Percentiles rank a stretch among this genome's conserved stretches.
phyloP scores from a whole-genome alignment of 1,140 invertebrate species.

The Ceratitis capitata region DNA sequence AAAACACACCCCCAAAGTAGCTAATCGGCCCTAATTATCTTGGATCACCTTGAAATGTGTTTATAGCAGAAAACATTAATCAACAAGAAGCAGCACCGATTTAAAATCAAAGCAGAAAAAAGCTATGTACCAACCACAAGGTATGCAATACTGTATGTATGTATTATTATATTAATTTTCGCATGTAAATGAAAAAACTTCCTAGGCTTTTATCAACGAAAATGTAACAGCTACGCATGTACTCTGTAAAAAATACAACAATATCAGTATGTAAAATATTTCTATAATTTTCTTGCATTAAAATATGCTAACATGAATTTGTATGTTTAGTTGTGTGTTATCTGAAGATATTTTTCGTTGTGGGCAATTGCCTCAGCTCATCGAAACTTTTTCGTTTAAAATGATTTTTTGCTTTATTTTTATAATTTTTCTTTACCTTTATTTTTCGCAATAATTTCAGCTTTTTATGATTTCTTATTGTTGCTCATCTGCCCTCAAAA shows the following conservation, averaged over 20 bases:
- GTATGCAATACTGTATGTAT: not conserved
- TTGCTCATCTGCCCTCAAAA: conserved; percentile 28
- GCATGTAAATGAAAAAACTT: not conserved
- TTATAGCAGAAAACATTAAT: not conserved
- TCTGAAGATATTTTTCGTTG: not conserved
- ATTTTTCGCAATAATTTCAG: not conserved
- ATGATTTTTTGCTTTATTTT: not conserved
- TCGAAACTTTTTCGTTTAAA: not conserved
- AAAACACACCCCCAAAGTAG: not conserved
- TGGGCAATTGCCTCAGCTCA: not conserved
- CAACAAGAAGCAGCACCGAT: not conserved
- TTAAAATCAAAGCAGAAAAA: not conserved
- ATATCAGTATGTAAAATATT: not conserved
- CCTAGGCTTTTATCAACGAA: not conserved
- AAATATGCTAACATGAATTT: not conserved
- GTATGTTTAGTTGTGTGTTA: not conserved
- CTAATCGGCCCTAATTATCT: not conserved
- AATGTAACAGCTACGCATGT: not conserved
- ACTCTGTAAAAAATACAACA: not conserved
- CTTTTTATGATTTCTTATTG: not conserved
- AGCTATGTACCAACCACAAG: not conserved
- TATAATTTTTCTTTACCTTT: not conserved
- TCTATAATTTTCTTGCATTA: not conserved
- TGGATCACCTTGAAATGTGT: not conserved
- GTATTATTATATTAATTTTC: not conserved